These are phyloP conservation scores for Chaetogeoica ovagalla DNA, from an alignment of 2,888 invertebrate genomes.

Conservation along the genomic window DNA sequence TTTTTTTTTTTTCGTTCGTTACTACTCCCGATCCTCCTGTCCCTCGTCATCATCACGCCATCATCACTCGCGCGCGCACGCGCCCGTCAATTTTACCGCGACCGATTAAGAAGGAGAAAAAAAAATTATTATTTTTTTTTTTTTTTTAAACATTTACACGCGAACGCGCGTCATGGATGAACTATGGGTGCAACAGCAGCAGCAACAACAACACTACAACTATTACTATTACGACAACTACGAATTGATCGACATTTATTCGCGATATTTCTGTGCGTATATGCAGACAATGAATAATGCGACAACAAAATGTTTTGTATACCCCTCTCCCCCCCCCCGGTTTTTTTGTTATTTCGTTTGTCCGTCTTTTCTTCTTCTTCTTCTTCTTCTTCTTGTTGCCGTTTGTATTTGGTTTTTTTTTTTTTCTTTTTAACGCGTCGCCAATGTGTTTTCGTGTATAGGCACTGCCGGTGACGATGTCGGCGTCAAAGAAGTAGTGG, in stretches of 20 bases:
- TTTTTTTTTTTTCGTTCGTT: too few species aligned
- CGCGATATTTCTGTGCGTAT: constrained; percentile 46
- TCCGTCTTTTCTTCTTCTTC: too few species aligned
- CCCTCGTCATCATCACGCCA: constrained; percentile 37
- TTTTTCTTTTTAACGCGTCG: not conserved
- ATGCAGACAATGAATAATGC: too few species aligned
- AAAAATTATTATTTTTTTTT: too few species aligned
- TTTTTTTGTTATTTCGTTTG: too few species aligned
- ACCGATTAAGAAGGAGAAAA: not conserved
- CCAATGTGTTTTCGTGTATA: not conserved
- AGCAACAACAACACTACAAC: too few species aligned
- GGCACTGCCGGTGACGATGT: constrained; percentile 6
- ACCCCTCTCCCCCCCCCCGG: too few species aligned
- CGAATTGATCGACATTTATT: constrained; percentile 27
- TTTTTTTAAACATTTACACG: constrained; percentile 40
- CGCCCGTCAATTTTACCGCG: constrained; percentile 22
- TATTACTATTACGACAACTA: not conserved
- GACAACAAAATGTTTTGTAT: too few species aligned
- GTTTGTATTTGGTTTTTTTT: constrained; percentile 1
- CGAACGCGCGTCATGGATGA: constrained; percentile 50
- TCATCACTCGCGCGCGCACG: not conserved
- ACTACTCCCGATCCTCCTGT: too few species aligned
- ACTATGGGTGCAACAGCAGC: constrained; percentile 12
- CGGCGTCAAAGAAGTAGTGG: constrained; percentile 29
- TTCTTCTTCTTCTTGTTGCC: too few species aligned